Conservation (phyloP, 2,797 vertebrate species). For the Takifugu ocellatus region DNA sequence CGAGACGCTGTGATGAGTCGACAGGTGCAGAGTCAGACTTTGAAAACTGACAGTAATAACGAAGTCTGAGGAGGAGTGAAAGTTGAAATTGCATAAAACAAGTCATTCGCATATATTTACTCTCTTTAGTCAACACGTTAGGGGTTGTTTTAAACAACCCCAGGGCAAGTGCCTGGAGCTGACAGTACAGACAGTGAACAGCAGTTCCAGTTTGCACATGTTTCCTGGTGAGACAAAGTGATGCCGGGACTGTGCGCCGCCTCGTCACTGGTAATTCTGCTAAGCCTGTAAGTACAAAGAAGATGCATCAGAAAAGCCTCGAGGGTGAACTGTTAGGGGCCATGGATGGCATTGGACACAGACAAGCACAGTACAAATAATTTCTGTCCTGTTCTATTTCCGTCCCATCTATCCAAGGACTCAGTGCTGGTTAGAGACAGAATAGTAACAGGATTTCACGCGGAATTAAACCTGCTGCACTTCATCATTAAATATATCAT, state of each 20-base stretch:
- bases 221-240: slow-evolving; percentile 45
- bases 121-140: slow-evolving; percentile 17
- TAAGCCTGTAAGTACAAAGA: slow-evolving; percentile 37
- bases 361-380: slow-evolving; percentile 1
- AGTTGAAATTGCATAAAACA: too few species aligned
- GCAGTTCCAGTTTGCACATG: slow-evolving; percentile 54
- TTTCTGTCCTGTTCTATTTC: too few species aligned
- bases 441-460: too few species aligned
- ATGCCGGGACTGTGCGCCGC: slow-evolving; percentile 30
- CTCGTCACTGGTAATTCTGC: slow-evolving; percentile 53
- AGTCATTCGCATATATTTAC: slow-evolving; percentile 8
- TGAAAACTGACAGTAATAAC: slow-evolving; percentile 26
- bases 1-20: slow-evolving; percentile 17
- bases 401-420: too few species aligned
- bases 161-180: slow-evolving; percentile 41
- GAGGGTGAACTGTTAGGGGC: slow-evolving; percentile 5
- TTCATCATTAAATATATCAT: too few species aligned
- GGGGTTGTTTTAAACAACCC: slow-evolving; percentile 40
- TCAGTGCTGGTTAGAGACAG: too few species aligned
- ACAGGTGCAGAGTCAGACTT: slow-evolving; percentile 12
- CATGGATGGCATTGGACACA: slow-evolving; percentile 10
- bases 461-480: too few species aligned
- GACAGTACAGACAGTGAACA: slow-evolving; percentile 42
- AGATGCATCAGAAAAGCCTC: slow-evolving; percentile 16
- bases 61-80: slow-evolving; percentile 5